Percentiles rank a stretch among this genome's conserved stretches.
Evolutionary conservation across 2,888 invertebrate species (phyloP).

Genomic region (Dryomyza anilis): DNA sequence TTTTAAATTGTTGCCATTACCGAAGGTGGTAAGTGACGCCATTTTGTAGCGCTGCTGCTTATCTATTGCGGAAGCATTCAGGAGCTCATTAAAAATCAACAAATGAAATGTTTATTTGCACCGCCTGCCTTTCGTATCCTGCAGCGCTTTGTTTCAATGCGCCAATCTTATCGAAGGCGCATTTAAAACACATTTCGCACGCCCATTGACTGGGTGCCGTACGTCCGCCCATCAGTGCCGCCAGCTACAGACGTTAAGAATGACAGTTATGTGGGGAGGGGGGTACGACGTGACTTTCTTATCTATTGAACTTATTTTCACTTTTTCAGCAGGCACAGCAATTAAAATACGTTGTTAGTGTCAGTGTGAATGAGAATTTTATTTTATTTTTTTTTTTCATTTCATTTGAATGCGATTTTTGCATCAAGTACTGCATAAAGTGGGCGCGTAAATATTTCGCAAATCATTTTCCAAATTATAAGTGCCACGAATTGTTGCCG

Average conservation of each 20-base stretch:
- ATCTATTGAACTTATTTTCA: slow-evolving; percentile 39
- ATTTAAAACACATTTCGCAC: background rate
- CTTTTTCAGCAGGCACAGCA: slow-evolving; percentile 34
- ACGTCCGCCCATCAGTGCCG: background rate
- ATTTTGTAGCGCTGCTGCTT: too few species aligned
- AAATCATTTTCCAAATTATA: slow-evolving; percentile 8
- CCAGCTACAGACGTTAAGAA: background rate
- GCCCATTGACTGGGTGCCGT: background rate
- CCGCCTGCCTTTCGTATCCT: background rate
- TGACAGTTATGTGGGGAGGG: background rate
- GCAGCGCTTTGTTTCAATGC: slow-evolving; percentile 6
- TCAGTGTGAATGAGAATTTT: background rate
- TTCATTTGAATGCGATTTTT: background rate
- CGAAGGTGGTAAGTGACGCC: too few species aligned
- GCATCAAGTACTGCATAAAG: background rate
- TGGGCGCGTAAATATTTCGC: slow-evolving; percentile 8
- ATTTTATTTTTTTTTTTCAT: background rate
- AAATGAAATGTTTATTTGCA: slow-evolving; percentile 4
- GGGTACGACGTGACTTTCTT: slow-evolving; percentile 39
- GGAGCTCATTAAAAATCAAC: slow-evolving; percentile 16
- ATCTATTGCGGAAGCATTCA: background rate
- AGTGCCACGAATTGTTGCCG: background rate
- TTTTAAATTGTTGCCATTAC: too few species aligned
- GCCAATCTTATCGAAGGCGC: background rate
- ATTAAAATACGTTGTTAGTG: slow-evolving; percentile 32